Evolutionary conservation across 2,113 vertebrate genomes (phyloP).

Genomic region (Gobio gobio): DNA sequence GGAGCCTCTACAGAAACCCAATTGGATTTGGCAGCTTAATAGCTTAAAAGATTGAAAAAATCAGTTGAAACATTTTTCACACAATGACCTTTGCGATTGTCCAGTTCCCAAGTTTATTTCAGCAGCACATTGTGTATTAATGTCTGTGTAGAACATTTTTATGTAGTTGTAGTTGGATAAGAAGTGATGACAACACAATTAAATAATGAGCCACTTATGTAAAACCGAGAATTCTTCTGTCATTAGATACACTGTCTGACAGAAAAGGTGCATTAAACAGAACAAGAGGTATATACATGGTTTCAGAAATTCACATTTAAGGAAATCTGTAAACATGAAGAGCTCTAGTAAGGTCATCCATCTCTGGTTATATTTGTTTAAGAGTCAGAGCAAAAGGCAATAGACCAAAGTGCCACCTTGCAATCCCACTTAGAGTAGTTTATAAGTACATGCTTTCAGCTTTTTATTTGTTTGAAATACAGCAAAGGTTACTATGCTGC

Average conservation of each 20-base stretch:
- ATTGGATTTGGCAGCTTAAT: not conserved
- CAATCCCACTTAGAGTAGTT: not conserved
- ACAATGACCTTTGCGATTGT: not conserved
- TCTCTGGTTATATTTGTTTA: conserved; percentile 28
- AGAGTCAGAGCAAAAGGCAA: conserved; percentile 31
- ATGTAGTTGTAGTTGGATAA: not conserved
- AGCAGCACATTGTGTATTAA: not conserved
- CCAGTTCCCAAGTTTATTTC: not conserved
- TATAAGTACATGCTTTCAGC: not conserved
- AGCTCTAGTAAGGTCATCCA: not conserved
- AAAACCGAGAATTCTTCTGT: not conserved
- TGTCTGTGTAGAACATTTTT: not conserved
- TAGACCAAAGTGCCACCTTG: conserved; percentile 10
- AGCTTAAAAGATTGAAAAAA: not conserved
- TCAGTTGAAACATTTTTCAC: not conserved
- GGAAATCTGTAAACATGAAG: conserved; percentile 17
- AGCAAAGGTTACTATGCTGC: not conserved
- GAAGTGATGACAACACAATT: not conserved
- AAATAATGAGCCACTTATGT: not conserved
- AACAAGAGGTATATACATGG: not conserved
- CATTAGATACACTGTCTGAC: not conserved
- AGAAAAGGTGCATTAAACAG: not conserved
- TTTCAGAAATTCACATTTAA: conserved; percentile 27
- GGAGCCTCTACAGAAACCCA: not conserved
- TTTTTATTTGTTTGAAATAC: not conserved